Base-by-base conservation (phyloP, 2,113 vertebrate genomes). In the Alligator sinensis region DNA sequence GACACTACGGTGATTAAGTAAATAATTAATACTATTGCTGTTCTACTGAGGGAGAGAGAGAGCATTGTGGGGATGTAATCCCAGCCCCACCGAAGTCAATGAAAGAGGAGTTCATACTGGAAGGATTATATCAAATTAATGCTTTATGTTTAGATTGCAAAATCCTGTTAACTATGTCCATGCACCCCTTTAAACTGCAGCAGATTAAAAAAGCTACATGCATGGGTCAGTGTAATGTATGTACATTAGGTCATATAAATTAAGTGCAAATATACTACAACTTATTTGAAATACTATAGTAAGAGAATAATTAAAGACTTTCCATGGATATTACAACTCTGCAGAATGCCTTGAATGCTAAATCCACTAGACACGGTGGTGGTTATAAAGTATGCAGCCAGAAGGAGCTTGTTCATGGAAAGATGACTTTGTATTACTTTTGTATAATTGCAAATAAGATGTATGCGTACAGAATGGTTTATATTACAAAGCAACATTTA, bases 211-310 rank as follows among this genome's bases (percentile, higher is more conserved):
- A 72, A 47, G 24, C 34, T 47, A 74, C 38, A 79, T 10, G 85
- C 54, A 88, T 81, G 22, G 90, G 82, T 95, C 89, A 92, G 92
- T 94, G 92, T 80, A 92, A 95, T 74, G 86, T 38, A 92, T 75
- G 86, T 14, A 84, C 84, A 89, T 70, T 84, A 88, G 66, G 64
- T 55, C 89, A 90, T 95, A 90, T 30, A 93, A 96, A 94, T 86
- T 89, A 92, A 91, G 88, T 60, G 57, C 72, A 10, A 92, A 30
- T 90, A 80, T 7, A 2, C 54, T 88, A 91, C 60, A 86, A 87
- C 92, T 77, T 91, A 76, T 93, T 95, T 95, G 82, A 77, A 9
- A 84, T 14, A 72, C 38, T 82, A 30, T 9, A 90, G 13, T 28
- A 59, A 87, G 15, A 85, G 60, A 92, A 62, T 78, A 94, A 92